These are phyloP conservation scores for Mesocentrotus franciscanus DNA, from an alignment of 53 echinoderm and acorn worm genomes.

Conservation along the genomic window DNA sequence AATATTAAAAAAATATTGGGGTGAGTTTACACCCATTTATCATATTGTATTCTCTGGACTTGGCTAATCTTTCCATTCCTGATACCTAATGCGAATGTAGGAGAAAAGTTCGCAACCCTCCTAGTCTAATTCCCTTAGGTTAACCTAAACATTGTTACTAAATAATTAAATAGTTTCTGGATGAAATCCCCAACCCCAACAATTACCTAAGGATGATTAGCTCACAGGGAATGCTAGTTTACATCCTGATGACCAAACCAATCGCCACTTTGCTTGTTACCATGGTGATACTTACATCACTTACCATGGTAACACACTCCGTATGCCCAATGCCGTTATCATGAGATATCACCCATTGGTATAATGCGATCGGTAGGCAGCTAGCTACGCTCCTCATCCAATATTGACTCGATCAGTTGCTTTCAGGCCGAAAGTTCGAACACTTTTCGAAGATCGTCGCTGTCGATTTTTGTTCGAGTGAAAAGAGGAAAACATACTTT, in stretches of 20 bases:
- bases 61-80: no score
- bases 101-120: no score
- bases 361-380: neutral
- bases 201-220: neutral
- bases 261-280: neutral
- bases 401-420: neutral
- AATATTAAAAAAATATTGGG: no score
- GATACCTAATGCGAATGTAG: no score
- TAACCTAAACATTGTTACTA: neutral
- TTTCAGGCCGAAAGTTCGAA: neutral
- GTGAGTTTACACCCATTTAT: no score
- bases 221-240: neutral
- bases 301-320: neutral
- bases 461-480: neutral
- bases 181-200: no score
- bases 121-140: no score
- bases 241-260: neutral
- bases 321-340: neutral
- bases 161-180: neutral
- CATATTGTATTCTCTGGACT: no score
- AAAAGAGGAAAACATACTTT: neutral
- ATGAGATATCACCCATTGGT: neutral
- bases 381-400: neutral
- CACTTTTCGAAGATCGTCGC: neutral
- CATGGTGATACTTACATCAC: constrained; percentile 15